Evolutionary conservation across 2,888 invertebrate genomes (phyloP).

Genomic region (Alsophila aescularia): DNA sequence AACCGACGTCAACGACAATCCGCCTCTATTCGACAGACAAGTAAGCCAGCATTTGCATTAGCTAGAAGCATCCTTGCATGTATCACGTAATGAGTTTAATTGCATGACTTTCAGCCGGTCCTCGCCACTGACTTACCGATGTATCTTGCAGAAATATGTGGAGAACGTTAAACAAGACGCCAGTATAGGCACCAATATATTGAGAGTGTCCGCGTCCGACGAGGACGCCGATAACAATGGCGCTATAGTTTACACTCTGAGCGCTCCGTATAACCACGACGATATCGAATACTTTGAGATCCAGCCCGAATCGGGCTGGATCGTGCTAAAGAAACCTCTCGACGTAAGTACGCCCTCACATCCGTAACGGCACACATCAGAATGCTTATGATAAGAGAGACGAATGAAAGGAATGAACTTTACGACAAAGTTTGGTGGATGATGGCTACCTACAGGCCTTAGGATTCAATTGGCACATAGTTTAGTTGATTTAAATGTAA

Average conservation of each 20-base stretch:
- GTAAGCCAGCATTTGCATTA: conserved; percentile 77
- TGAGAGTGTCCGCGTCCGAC: conserved; percentile 97
- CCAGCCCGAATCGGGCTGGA: conserved; percentile 98
- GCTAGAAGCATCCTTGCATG: conserved; percentile 55
- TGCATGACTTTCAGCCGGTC: conserved; percentile 53
- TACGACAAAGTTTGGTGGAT: conserved; percentile 82
- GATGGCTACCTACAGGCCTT: conserved; percentile 84
- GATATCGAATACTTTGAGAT: conserved; percentile 98
- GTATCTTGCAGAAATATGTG: conserved; percentile 93
- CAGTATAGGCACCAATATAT: conserved; percentile 96
- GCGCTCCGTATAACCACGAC: conserved; percentile 93
- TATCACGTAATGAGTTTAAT: conserved; percentile 42
- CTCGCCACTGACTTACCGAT: conserved; percentile 44
- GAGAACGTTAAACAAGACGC: conserved; percentile 99
- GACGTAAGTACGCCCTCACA: conserved; percentile 92
- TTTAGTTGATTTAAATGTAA: conserved; percentile 81
- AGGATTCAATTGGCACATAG: conserved; percentile 84
- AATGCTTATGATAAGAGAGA: conserved; percentile 69
- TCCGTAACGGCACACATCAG: conserved; percentile 42
- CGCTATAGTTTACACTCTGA: conserved; percentile 95
- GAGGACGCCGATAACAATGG: conserved; percentile 99
- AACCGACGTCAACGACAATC: conserved; percentile 98
- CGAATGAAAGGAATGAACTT: conserved; percentile 80
- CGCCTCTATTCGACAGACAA: conserved; percentile 97
- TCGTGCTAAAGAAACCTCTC: conserved; percentile 96